A percentile compares a stretch with the other conserved stretches of the same genome.
Conservation (phyloP, 2,113 vertebrate genomes). For the Ancistrus triradiatus region DNA sequence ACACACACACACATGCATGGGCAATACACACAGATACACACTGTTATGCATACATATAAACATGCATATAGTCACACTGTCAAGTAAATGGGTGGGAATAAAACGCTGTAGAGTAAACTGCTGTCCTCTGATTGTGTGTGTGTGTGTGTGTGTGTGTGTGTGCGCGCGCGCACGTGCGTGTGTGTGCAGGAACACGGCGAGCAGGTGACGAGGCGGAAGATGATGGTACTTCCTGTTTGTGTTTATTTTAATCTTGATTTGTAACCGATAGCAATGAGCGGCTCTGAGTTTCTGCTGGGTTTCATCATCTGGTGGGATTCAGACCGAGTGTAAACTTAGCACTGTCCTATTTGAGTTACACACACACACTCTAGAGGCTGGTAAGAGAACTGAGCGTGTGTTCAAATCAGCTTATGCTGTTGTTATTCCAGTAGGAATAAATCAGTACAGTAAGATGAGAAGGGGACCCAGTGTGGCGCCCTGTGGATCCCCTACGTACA, state of each 20-base stretch:
- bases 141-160: not conserved
- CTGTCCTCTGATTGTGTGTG: not conserved
- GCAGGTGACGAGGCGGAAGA: slow-evolving; percentile 36
- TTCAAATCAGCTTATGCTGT: no score
- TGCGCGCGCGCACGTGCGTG: not conserved
- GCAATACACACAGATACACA: not conserved
- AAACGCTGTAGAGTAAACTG: not conserved
- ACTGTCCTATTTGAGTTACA: not conserved
- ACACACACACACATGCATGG: not conserved
- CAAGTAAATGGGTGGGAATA: not conserved
- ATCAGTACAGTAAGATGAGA: no score
- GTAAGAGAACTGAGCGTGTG: no score
- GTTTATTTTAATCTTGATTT: slow-evolving; percentile 15
- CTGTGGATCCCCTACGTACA: no score
- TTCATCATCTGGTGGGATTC: slow-evolving; percentile 23
- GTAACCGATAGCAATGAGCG: not conserved
- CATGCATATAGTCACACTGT: not conserved
- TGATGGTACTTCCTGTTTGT: slow-evolving; percentile 39
- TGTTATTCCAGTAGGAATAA: no score
- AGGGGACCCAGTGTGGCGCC: no score
- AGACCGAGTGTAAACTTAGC: not conserved
- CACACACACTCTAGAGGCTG: slow-evolving; percentile 1
- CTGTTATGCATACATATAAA: not conserved
- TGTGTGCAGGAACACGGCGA: slow-evolving; percentile 32
- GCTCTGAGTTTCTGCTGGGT: slow-evolving; percentile 7